These are phyloP conservation scores for Torymus auratus DNA, from an alignment of 2,888 invertebrate species.

Conservation along the genomic window DNA sequence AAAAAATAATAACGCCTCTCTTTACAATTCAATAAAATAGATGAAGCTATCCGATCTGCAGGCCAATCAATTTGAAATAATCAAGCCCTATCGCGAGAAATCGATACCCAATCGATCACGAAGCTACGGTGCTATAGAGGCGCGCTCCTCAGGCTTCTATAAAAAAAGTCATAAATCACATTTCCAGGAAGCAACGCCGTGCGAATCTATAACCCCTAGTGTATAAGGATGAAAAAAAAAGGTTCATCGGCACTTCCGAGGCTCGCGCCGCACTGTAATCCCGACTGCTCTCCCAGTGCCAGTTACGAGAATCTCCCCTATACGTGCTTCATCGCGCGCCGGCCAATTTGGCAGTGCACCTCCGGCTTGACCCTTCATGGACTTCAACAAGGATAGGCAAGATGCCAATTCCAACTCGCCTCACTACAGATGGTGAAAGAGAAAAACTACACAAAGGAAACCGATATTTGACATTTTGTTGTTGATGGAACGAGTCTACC, in stretches of 20 bases:
- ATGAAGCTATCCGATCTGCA: constrained; percentile 3
- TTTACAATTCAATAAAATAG: constrained; percentile 30
- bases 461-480: too few relatives aligned
- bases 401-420: constrained; percentile 9
- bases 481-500: too few relatives aligned
- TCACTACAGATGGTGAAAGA: not conserved
- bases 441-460: too few relatives aligned
- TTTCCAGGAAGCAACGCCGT: constrained; percentile 29
- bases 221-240: not conserved
- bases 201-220: not conserved
- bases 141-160: not conserved
- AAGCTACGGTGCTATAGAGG: not conserved
- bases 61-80: constrained; percentile 28
- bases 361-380: constrained; percentile 51
- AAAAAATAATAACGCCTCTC: constrained; percentile 5
- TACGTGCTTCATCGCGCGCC: constrained; percentile 19
- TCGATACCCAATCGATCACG: constrained; percentile 34
- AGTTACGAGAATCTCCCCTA: not conserved
- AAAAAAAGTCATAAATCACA: constrained; percentile 29
- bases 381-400: constrained; percentile 17
- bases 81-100: constrained; percentile 15
- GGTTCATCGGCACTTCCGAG: constrained; percentile 11
- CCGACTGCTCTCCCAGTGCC: not conserved
- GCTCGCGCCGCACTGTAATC: constrained; percentile 22
- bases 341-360: constrained; percentile 32